These are phyloP conservation scores for Cebus imitator DNA, from an alignment of 2,113 vertebrate species.

Conservation along the genomic window DNA sequence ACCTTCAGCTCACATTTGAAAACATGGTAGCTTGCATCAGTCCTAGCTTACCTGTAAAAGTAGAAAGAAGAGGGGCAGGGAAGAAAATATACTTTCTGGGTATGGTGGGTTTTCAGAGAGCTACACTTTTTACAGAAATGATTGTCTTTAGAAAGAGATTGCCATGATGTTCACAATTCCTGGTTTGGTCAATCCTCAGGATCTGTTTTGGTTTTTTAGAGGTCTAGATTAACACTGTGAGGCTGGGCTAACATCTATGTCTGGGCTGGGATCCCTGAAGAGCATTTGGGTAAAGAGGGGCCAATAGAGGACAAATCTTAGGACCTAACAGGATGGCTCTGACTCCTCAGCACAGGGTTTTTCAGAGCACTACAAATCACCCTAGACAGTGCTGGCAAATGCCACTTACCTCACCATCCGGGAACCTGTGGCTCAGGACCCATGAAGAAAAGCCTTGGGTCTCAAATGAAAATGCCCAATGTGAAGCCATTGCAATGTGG, in stretches of 20 bases:
- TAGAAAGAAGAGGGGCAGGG: background rate
- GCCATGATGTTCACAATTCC: background rate
- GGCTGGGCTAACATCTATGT: background rate
- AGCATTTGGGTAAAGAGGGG: background rate
- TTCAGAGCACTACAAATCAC: background rate
- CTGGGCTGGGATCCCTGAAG: background rate
- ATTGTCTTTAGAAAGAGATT: background rate
- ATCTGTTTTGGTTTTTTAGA: background rate
- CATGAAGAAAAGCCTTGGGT: slow-evolving; percentile 63
- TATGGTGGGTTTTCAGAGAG: background rate
- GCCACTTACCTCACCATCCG: slow-evolving; percentile 68
- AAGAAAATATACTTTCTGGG: background rate
- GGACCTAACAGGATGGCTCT: background rate
- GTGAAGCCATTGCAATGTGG: slow-evolving; percentile 62
- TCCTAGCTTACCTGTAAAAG: background rate
- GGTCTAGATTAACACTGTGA: background rate
- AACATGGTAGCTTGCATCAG: background rate
- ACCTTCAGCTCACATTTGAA: background rate
- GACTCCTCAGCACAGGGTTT: background rate
- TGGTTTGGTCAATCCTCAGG: background rate
- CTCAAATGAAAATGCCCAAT: slow-evolving; percentile 65
- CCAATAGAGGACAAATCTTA: background rate
- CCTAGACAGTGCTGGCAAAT: background rate
- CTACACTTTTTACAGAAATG: background rate
- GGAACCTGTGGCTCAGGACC: slow-evolving; percentile 59